Percentiles rank a stretch among this genome's conserved stretches.
phyloP scores from a whole-genome alignment of 2,797 vertebrate species.

The Platalea minor region DNA sequence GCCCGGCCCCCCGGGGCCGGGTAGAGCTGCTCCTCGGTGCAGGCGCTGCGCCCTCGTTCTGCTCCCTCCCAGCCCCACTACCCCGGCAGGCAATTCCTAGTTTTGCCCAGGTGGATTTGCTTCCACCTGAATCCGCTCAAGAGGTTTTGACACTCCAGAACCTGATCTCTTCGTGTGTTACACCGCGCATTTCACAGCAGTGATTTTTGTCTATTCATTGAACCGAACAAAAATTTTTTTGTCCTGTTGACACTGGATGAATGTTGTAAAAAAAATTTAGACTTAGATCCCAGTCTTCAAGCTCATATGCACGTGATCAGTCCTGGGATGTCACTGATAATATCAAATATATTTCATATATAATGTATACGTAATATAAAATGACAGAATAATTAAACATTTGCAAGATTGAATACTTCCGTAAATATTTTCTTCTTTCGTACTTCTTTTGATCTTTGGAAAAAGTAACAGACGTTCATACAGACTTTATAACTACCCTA shows the following conservation, averaged over 20 bases:
- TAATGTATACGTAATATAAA: neutral
- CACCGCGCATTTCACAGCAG: accelerated
- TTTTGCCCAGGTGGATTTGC: neutral
- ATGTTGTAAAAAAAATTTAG: neutral
- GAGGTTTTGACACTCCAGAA: neutral
- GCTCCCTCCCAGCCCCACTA: no score
- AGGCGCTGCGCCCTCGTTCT: neutral
- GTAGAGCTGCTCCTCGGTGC: neutral
- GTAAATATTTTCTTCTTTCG: neutral
- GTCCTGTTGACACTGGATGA: neutral
- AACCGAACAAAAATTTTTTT: neutral
- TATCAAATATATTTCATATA: neutral
- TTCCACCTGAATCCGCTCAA: neutral
- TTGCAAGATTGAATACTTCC: neutral
- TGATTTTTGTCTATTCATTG: neutral
- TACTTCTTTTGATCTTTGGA: neutral
- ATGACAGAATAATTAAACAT: neutral
- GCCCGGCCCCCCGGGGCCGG: accelerated
- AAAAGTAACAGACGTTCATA: neutral
- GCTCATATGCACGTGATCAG: accelerated
- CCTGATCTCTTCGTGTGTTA: neutral
- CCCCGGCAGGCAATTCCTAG: neutral
- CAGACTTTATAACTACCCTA: neutral
- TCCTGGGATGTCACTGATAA: neutral
- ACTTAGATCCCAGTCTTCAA: neutral